Percentiles rank a stretch among this genome's conserved stretches.
Conservation (phyloP, 2,888 invertebrate genomes). For the Gastracanthus pulcherrimus region DNA sequence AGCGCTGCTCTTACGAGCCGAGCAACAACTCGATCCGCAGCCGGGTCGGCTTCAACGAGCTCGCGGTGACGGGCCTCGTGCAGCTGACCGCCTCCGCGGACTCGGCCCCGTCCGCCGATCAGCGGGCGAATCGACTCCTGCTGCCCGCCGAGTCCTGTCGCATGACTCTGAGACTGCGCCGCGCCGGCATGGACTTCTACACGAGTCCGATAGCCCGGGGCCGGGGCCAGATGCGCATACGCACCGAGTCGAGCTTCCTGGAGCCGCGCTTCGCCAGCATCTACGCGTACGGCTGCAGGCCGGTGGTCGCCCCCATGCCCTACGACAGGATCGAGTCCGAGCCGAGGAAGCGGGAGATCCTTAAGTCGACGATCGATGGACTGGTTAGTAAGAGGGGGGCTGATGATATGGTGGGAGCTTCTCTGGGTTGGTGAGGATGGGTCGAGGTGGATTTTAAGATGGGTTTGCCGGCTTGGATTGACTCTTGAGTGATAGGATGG, state of each 20-base stretch:
- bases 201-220: constrained; percentile 85
- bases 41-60: constrained; percentile 87
- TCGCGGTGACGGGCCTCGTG: constrained; percentile 88
- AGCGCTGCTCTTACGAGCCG: constrained; percentile 87
- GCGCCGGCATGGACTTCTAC: constrained; percentile 87
- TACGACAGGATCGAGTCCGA: constrained; percentile 23
- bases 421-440: too few species aligned
- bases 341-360: constrained; percentile 35
- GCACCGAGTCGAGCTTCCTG: constrained; percentile 90
- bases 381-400: not conserved
- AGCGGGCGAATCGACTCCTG: constrained; percentile 46
- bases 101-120: too few species aligned
- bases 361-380: not conserved
- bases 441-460: too few species aligned
- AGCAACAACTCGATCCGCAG: constrained; percentile 87
- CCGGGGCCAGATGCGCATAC: constrained; percentile 85
- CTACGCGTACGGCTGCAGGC: constrained; percentile 89
- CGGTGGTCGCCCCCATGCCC: constrained; percentile 7
- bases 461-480: too few species aligned
- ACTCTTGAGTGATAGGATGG: too few species aligned
- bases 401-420: too few species aligned
- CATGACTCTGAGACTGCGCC: constrained; percentile 87
- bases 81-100: constrained; percentile 77
- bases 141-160: constrained; percentile 82
- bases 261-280: constrained; percentile 92